Percentiles rank a stretch among this genome's conserved stretches.
Evolutionary conservation across 2,888 invertebrate genomes (phyloP).

Genomic region (Ennomos fuscantarius): DNA sequence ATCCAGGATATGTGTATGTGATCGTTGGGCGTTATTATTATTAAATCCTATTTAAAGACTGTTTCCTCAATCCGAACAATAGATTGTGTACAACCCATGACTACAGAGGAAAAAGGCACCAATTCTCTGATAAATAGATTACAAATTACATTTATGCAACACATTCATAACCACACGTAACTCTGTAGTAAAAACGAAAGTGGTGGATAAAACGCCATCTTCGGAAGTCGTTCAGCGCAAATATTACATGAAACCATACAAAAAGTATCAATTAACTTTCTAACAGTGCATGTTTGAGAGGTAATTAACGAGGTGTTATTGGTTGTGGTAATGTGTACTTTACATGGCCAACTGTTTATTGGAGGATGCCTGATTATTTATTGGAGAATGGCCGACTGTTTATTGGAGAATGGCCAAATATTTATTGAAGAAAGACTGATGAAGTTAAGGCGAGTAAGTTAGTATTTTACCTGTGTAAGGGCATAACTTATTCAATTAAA

Average conservation of each 20-base stretch:
- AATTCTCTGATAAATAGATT: neutral
- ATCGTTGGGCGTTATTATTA: no score
- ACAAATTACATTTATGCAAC: slow-evolving; percentile 3
- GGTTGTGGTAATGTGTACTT: neutral
- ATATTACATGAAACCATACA: slow-evolving; percentile 15
- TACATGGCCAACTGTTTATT: no score
- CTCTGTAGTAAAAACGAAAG: slow-evolving; percentile 14
- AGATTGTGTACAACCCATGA: neutral
- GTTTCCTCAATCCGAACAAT: slow-evolving; percentile 1
- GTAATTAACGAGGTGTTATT: slow-evolving; percentile 13
- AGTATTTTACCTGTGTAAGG: no score
- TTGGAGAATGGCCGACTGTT: no score
- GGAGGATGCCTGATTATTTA: no score
- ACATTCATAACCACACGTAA: slow-evolving; percentile 3
- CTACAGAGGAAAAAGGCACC: neutral
- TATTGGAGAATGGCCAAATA: no score
- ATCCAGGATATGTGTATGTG: no score
- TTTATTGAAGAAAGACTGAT: no score
- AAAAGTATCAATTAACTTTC: slow-evolving; percentile 25
- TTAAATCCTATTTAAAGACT: no score
- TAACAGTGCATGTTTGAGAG: slow-evolving; percentile 17
- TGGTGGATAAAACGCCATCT: slow-evolving; percentile 2
- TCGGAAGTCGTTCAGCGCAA: slow-evolving; percentile 7
- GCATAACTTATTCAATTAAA: no score
- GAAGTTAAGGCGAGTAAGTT: no score